Base-by-base conservation (phyloP, 2,113 vertebrate genomes). In the Vimba vimba region DNA sequence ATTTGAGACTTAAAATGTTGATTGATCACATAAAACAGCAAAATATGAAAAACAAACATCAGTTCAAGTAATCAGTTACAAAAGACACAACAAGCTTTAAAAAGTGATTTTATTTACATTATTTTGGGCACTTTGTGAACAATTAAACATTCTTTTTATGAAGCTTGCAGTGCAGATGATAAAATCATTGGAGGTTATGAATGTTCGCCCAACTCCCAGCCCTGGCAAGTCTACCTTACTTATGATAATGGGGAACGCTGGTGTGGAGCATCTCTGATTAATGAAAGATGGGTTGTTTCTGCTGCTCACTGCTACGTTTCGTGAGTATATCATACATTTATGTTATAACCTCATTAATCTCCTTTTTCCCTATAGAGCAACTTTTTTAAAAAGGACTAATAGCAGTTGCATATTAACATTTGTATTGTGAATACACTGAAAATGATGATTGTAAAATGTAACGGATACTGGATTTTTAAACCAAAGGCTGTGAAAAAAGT, bases 111-210 rank as follows among this genome's bases (percentile, higher is more conserved):
- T 1, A 4, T 50, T 7, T 50, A 15, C 71, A 47, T 74, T 25
- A 25, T 74, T 21, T 47, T 47, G 12, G 0, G 2, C 6, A 6
- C 23, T 62, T 62, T 10, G 12, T 47, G 45, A 50, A 62, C 27
- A 27, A 11, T 66, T 55, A 52, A 79, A 60, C 27, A 45, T 27
- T 5, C 0, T 36, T 47, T 85, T 45, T 81, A 10, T 78, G 52
- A 73, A 60, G 89, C 74, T 23, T 84, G 50, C 74, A 83, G 83
- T 71, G 57, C 82, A 6, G 77, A 87, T 71, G 88, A 90, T 76
- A 91, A 89, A 85, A 90, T 93, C 33, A 90, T 93, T 13, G 90
- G 91, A 4, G 91, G 92, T 10, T 89, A 87, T 27, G 88, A 92
- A 77, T 93, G 90, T 23, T 6, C 21, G 0, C 55, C 88, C n/a